These are phyloP conservation scores for Ptyas mucosa DNA, from an alignment of 2,113 vertebrate species.

Conservation along the genomic window DNA sequence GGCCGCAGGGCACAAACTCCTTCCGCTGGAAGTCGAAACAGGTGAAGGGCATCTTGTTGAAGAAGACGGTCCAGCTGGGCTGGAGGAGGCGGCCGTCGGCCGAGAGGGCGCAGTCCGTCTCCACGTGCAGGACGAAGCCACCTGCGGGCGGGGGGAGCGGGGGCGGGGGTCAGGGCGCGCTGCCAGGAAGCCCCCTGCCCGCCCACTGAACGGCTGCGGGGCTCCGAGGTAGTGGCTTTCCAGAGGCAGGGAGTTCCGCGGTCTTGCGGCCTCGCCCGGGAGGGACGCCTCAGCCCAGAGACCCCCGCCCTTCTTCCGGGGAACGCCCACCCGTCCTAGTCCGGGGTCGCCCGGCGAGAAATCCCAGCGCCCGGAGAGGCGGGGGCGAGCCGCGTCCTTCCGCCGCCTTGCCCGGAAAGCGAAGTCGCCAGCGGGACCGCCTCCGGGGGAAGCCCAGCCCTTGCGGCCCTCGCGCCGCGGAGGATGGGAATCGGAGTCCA, in stretches of 20 bases:
- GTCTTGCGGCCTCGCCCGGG: not conserved
- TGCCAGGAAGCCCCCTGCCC: not conserved
- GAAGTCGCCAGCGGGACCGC: not conserved
- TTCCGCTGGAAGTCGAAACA: not conserved
- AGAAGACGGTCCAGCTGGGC: conserved; percentile 34
- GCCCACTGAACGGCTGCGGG: too few species aligned
- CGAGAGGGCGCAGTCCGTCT: conserved; percentile 49
- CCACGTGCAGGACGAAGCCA: conserved; percentile 55
- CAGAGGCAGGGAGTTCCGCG: not conserved
- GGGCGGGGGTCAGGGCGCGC: accelerated
- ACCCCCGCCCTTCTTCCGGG: not conserved
- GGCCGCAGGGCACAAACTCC: not conserved
- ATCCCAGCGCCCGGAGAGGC: not conserved
- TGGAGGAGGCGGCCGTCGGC: conserved; percentile 7
- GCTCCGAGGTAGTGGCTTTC: not conserved
- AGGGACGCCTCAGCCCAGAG: not conserved
- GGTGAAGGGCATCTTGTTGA: conserved; percentile 61
- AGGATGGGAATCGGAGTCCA: not conserved
- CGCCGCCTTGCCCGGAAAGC: not conserved
- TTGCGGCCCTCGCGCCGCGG: not conserved
- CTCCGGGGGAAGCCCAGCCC: not conserved
- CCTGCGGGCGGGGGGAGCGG: not conserved
- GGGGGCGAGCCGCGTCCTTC: not conserved
- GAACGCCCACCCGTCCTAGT: not conserved
- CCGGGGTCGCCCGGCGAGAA: not conserved